These are phyloP conservation scores for Clamator glandarius DNA, from an alignment of 2,797 vertebrate genomes.

Conservation along the genomic window DNA sequence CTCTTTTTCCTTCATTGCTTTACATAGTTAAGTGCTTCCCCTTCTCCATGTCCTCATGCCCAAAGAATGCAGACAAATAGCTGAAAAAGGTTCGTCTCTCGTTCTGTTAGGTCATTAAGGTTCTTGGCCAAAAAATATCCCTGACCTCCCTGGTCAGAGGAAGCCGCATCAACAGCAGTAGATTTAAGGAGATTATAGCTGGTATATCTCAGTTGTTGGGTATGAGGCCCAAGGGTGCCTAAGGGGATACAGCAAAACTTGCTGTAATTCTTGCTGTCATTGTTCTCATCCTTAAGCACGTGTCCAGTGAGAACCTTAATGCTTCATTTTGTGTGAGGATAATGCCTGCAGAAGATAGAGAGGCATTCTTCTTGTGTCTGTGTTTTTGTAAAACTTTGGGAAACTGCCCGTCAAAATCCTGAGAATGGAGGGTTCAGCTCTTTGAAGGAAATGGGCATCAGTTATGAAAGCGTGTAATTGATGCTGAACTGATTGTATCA, in stretches of 20 bases:
- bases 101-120: slow-evolving; percentile 22
- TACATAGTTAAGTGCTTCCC: slow-evolving; percentile 48
- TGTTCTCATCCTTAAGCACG: not conserved
- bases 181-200: not conserved
- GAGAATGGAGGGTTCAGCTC: not conserved
- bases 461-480: not conserved
- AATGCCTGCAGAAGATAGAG: not conserved
- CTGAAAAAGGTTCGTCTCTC: slow-evolving; percentile 58
- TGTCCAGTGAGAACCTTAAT: not conserved
- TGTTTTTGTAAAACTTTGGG: not conserved
- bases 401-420: not conserved
- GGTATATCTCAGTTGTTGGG: not conserved
- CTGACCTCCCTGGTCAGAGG: slow-evolving; percentile 30
- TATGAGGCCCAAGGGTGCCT: not conserved
- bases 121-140: slow-evolving; percentile 41
- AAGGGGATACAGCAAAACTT: not conserved
- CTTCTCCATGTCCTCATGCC: slow-evolving; percentile 35
- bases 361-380: not conserved
- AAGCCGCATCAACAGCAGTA: not conserved
- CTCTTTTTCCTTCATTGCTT: slow-evolving; percentile 14
- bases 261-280: not conserved
- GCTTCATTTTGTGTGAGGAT: not conserved
- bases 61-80: slow-evolving; percentile 51
- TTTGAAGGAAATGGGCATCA: not conserved
- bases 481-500: not conserved